Percentiles rank a stretch among this genome's conserved stretches.
Conservation (phyloP, 2,888 invertebrate species). For the Tuta absoluta region DNA sequence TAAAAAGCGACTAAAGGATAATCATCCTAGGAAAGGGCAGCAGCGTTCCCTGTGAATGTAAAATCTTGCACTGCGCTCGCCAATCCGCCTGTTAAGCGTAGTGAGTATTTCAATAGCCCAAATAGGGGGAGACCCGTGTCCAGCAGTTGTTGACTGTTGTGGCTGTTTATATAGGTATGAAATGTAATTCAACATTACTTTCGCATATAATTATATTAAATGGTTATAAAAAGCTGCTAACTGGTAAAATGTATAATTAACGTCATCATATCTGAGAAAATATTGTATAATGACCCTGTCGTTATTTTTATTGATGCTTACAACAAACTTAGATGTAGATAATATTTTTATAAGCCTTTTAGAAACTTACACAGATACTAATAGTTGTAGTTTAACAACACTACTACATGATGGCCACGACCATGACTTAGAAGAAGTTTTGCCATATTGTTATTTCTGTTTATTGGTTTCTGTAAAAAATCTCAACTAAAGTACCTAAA, state of each 20-base stretch:
- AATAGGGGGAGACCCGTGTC: no score
- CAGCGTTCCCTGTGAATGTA: no score
- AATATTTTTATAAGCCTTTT: background rate
- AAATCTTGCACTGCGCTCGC: no score
- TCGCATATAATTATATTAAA: background rate
- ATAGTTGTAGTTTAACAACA: background rate
- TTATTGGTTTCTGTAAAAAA: no score
- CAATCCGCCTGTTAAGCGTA: no score
- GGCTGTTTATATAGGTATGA: no score
- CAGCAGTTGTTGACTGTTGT: no score
- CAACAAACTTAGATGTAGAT: background rate
- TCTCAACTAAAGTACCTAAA: background rate
- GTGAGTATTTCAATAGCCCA: no score
- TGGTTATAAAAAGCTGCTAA: slow-evolving; percentile 9
- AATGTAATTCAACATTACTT: background rate
- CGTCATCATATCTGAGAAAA: background rate
- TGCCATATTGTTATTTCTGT: background rate
- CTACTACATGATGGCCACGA: no score
- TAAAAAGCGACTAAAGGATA: no score
- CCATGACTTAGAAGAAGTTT: background rate
- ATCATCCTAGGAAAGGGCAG: no score
- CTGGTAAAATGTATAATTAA: background rate
- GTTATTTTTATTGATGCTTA: background rate
- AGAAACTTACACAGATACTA: background rate
- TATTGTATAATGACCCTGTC: background rate